phyloP scores from a whole-genome alignment of 2,888 invertebrate genomes.

The Darwinula stevensoni region DNA sequence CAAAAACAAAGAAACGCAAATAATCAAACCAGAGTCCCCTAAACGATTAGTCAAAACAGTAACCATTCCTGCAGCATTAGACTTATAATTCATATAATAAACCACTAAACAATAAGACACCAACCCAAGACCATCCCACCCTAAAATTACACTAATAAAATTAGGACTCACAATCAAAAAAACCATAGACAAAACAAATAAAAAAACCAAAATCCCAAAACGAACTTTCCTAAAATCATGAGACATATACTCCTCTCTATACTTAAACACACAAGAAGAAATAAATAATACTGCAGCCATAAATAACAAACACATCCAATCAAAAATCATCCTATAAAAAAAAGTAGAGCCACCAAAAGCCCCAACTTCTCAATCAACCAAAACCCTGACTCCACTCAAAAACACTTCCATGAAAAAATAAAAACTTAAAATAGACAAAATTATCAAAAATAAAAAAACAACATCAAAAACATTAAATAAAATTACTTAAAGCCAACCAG shows the following conservation, averaged over 20 bases:
- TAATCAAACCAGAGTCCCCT: conserved; percentile 20
- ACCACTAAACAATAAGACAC: conserved; percentile 39
- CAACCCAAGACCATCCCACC: conserved; percentile 39
- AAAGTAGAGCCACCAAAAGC: conserved; percentile 21
- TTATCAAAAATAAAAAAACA: conserved; percentile 22
- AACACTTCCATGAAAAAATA: conserved; percentile 16
- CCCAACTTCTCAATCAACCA: conserved; percentile 26
- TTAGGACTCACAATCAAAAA: conserved; percentile 34
- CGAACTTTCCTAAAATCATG: conserved; percentile 25
- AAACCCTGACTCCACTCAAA: conserved; percentile 19
- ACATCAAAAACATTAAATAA: conserved; percentile 17
- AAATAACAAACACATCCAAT: conserved; percentile 32
- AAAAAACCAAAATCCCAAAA: conserved; percentile 30
- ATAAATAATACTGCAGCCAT: conserved; percentile 32
- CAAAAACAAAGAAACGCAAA: conserved; percentile 23
- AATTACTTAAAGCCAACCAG: conserved; percentile 2
- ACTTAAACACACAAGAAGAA: conserved; percentile 31
- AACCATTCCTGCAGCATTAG: conserved; percentile 36
- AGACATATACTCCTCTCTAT: conserved; percentile 25
- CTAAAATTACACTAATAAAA: conserved; percentile 35
- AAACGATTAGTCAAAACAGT: conserved; percentile 39
- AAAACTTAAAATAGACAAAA: conserved; percentile 19
- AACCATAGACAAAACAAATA: conserved; percentile 34
- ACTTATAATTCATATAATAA: conserved; percentile 35
- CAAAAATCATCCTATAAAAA: conserved; percentile 26